Conservation (phyloP, 2,888 invertebrate genomes). For the Eupithecia inturbata region DNA sequence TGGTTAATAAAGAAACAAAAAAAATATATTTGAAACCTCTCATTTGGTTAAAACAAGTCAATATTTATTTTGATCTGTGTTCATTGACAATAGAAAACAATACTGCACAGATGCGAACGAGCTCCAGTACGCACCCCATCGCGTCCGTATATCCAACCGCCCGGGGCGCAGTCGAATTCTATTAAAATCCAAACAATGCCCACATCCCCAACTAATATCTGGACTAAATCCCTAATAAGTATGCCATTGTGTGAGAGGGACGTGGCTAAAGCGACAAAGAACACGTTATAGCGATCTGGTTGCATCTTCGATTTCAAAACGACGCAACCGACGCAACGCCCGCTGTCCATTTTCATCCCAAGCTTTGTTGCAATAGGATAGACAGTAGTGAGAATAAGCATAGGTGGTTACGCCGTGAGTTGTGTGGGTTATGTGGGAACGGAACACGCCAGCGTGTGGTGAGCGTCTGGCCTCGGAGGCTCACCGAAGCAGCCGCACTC, state of each 20-base stretch:
- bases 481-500: constrained; percentile 82
- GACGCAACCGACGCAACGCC: constrained; percentile 26
- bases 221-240: constrained; percentile 85
- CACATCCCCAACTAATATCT: constrained; percentile 84
- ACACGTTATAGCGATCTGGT: constrained; percentile 82
- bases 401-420: constrained; percentile 51
- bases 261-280: constrained; percentile 81
- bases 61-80: constrained; percentile 47
- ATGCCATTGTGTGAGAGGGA: constrained; percentile 84
- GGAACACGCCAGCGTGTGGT: constrained; percentile 81
- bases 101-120: constrained; percentile 62
- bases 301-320: constrained; percentile 37
- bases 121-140: constrained; percentile 52
- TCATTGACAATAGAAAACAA: constrained; percentile 53
- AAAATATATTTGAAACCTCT: constrained; percentile 8
- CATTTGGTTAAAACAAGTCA: constrained; percentile 41
- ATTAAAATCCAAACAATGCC: constrained; percentile 83
- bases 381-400: constrained; percentile 42
- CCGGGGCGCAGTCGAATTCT: constrained; percentile 79
- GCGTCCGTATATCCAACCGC: constrained; percentile 69
- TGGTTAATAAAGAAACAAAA: neutral
- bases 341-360: constrained; percentile 43
- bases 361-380: constrained; percentile 18
- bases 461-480: constrained; percentile 83
- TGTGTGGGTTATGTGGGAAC: constrained; percentile 54